Evolutionary conservation across 2,888 invertebrate species (phyloP).

Genomic region (Agrochola lychnidis): DNA sequence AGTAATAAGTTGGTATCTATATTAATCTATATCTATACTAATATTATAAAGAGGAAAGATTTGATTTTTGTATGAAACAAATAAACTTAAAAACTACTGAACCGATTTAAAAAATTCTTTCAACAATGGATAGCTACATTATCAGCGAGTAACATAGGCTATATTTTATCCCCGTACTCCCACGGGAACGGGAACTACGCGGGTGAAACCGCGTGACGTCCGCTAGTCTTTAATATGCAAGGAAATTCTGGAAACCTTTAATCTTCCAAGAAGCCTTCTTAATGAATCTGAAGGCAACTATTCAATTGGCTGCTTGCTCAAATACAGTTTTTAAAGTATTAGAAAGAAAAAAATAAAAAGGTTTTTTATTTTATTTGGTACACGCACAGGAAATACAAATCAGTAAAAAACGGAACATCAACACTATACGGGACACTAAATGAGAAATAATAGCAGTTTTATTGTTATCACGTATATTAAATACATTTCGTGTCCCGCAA

Average conservation of each 20-base stretch:
- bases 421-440: neutral
- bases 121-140: too few relatives aligned
- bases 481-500: neutral
- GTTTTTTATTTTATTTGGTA: neutral
- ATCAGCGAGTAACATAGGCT: too few relatives aligned
- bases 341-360: neutral
- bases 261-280: neutral
- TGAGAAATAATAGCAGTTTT: neutral
- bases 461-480: neutral
- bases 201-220: too few relatives aligned
- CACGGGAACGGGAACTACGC: too few relatives aligned
- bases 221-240: too few relatives aligned
- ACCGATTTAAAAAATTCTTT: too few relatives aligned
- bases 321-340: neutral
- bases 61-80: too few relatives aligned
- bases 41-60: too few relatives aligned
- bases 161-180: too few relatives aligned
- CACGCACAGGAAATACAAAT: too few relatives aligned
- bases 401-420: neutral
- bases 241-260: neutral
- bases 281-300: neutral
- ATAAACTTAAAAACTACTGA: too few relatives aligned
- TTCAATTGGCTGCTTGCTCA: neutral
- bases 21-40: too few relatives aligned
- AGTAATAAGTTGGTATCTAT: neutral